A percentile compares a stretch with the other conserved stretches of the same genome.
These are phyloP conservation scores for Volucella bombylans DNA, from an alignment of 2,888 invertebrate species.

Conservation along the genomic window DNA sequence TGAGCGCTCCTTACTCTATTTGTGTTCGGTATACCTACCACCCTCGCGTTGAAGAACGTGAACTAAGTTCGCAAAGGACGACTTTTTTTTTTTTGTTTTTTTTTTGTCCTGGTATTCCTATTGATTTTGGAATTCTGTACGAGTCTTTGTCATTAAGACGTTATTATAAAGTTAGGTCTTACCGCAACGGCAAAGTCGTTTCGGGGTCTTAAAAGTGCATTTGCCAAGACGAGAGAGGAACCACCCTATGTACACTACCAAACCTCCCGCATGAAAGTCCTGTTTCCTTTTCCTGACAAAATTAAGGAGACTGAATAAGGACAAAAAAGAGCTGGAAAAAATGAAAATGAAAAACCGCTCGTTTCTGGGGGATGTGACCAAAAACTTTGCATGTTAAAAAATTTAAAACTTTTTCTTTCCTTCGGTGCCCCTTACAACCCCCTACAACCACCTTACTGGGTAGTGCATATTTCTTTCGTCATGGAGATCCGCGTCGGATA, in stretches of 20 bases:
- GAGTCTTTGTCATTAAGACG: slow-evolving; percentile 72
- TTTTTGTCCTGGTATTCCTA: slow-evolving; percentile 48
- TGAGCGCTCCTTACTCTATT: slow-evolving; percentile 31
- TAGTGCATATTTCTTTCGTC: slow-evolving; percentile 24
- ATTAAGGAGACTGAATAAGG: slow-evolving; percentile 31
- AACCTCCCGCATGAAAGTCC: slow-evolving; percentile 22
- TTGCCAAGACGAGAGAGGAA: slow-evolving; percentile 15
- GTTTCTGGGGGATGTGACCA: slow-evolving; percentile 61
- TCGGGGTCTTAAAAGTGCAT: slow-evolving; percentile 70
- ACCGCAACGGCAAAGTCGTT: slow-evolving; percentile 67
- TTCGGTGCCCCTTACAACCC: slow-evolving; percentile 5
- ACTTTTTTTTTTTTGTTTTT: slow-evolving; percentile 1
- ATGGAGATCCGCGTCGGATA: slow-evolving; percentile 47
- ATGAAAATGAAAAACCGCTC: slow-evolving; percentile 15
- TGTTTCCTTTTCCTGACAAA: slow-evolving; percentile 47
- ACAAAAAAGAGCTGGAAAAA: neutral
- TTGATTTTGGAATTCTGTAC: slow-evolving; percentile 72
- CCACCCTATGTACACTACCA: neutral
- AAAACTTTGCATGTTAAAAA: slow-evolving; percentile 73
- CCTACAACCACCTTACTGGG: neutral
- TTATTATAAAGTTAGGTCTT: slow-evolving; percentile 74
- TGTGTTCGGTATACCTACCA: slow-evolving; percentile 44
- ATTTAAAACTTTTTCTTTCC: slow-evolving; percentile 62
- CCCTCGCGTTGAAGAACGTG: slow-evolving; percentile 46
- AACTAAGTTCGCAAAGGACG: slow-evolving; percentile 22